These are phyloP conservation scores for Epizoanthus fatuus DNA, from an alignment of 92 coral and sea anemone genomes.

Conservation along the genomic window DNA sequence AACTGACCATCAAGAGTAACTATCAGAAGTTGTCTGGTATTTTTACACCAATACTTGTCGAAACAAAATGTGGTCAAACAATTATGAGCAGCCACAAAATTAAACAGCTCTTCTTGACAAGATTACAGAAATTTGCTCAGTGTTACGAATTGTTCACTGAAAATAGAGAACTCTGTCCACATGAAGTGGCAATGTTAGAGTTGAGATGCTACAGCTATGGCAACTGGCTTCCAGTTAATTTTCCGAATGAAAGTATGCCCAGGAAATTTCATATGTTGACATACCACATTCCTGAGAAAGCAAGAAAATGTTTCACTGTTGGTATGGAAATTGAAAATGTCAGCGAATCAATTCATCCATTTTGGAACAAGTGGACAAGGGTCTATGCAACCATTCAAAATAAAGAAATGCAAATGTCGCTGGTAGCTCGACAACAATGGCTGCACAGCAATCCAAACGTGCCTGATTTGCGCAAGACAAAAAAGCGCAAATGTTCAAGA, in stretches of 20 bases:
- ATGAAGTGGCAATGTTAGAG: not conserved
- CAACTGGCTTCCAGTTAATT: conserved; percentile 1
- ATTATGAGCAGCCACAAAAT: not conserved
- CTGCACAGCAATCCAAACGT: not conserved
- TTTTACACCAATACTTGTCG: not conserved
- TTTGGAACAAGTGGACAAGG: not conserved
- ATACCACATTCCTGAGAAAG: conserved; percentile 5
- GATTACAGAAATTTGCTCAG: not conserved
- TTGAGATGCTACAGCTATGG: conserved; percentile 16
- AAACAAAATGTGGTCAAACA: not conserved
- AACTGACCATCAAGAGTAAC: not conserved
- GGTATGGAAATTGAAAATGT: not conserved
- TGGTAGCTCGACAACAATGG: conserved; percentile 18
- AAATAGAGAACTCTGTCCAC: conserved; percentile 17
- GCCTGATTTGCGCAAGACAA: not conserved
- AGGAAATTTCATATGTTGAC: not conserved
- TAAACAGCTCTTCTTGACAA: not conserved
- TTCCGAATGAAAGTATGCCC: not conserved
- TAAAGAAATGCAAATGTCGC: not conserved
- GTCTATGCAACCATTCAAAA: not conserved
- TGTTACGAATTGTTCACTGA: not conserved
- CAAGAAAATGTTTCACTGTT: not conserved
- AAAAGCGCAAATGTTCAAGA: not conserved
- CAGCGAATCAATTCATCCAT: not conserved
- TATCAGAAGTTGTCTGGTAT: not conserved